Evolutionary conservation across 2,888 invertebrate genomes (phyloP).

Genomic region (Calliopum simillimum): DNA sequence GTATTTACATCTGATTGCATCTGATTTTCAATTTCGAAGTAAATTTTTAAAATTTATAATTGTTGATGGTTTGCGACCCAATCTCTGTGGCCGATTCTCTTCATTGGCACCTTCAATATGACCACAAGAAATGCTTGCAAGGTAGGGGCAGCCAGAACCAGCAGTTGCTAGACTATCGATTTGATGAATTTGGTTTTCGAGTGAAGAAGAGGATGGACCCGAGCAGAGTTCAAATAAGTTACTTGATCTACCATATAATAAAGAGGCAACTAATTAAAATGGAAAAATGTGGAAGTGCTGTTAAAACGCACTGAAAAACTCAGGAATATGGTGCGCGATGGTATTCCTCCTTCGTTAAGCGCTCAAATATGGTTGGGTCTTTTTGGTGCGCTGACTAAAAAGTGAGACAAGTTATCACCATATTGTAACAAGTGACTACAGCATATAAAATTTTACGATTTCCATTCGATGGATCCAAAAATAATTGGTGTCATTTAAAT

Average conservation of each 20-base stretch:
- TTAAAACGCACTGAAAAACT: conserved; percentile 91
- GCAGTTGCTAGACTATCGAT: conserved; percentile 75
- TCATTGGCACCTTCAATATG: conserved; percentile 96
- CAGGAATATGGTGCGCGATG: conserved; percentile 84
- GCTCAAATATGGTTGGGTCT: conserved; percentile 97
- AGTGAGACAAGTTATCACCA: conserved; percentile 93
- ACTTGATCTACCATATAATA: conserved; percentile 84
- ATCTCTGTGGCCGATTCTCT: conserved; percentile 92
- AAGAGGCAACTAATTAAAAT: conserved; percentile 86
- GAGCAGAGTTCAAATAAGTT: conserved; percentile 89
- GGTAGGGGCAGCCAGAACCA: conserved; percentile 81
- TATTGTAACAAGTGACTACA: conserved; percentile 76
- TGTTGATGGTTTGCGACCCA: conserved; percentile 79
- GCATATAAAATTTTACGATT: too few species aligned
- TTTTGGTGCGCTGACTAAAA: conserved; percentile 83
- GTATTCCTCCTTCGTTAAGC: conserved; percentile 95
- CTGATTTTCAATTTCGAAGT: too few species aligned
- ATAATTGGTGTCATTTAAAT: too few species aligned
- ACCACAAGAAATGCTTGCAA: conserved; percentile 92
- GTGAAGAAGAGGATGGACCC: conserved; percentile 96
- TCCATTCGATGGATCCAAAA: too few species aligned
- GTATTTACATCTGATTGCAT: too few species aligned
- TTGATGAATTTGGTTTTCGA: conserved; percentile 98
- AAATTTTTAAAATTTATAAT: too few species aligned
- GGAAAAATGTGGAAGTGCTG: conserved; percentile 86